phyloP scores from a whole-genome alignment of 2,113 vertebrate species.

The Anoplopoma fimbria region DNA sequence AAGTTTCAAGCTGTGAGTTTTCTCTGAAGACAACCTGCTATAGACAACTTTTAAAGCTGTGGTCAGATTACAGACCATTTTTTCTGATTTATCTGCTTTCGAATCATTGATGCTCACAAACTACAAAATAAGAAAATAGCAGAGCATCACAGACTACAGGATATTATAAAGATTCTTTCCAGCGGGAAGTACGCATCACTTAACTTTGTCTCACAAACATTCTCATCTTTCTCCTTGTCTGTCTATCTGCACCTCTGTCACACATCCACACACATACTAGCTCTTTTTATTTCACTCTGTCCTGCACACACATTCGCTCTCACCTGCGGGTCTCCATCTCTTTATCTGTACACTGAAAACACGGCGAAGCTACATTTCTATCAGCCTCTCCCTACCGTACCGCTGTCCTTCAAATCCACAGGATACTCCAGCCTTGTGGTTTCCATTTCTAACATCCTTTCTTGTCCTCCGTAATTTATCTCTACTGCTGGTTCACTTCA shows the following conservation, averaged over 20 bases:
- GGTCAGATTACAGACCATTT: slow-evolving; percentile 13
- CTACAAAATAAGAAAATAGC: slow-evolving; percentile 21
- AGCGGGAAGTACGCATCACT: not conserved
- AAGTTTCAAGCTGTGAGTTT: not conserved
- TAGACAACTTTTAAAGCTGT: slow-evolving; percentile 2
- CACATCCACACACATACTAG: not conserved
- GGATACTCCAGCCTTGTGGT: not conserved
- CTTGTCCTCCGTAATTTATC: not conserved
- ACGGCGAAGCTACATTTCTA: not conserved
- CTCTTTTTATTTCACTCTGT: not conserved
- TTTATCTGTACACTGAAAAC: slow-evolving; percentile 8
- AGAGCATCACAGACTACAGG: slow-evolving; percentile 11
- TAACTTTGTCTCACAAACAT: slow-evolving; percentile 17
- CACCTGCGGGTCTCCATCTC: not conserved
- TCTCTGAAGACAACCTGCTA: not conserved
- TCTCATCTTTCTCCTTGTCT: not conserved
- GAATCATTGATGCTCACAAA: not conserved
- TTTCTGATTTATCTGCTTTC: not conserved
- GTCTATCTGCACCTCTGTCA: not conserved
- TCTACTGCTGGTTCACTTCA: not conserved
- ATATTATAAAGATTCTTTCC: slow-evolving; percentile 41
- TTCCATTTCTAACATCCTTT: not conserved
- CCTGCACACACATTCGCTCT: not conserved
- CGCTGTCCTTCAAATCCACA: slow-evolving; percentile 10
- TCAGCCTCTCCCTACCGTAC: not conserved